A percentile compares a stretch with the other conserved stretches of the same genome.
Conservation (phyloP, 2,113 vertebrate species). For the Boulengeromyrus knoepffleri region DNA sequence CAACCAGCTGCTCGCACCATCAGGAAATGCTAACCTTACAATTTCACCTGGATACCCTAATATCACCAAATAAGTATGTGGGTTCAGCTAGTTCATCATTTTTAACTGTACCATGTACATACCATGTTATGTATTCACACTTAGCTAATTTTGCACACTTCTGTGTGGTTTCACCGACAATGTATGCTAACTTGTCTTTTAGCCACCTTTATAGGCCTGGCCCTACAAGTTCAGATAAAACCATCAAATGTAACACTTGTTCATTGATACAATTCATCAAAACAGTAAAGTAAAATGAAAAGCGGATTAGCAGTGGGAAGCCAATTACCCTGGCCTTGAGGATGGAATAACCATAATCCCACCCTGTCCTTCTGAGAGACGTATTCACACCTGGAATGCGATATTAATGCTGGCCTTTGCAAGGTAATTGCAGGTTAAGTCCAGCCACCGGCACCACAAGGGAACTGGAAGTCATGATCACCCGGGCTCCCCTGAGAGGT, state of each 20-base stretch:
- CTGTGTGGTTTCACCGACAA: background rate
- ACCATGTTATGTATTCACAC: background rate
- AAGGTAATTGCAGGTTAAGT: slow-evolving; percentile 29
- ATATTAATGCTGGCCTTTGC: background rate
- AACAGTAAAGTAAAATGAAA: background rate
- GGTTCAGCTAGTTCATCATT: background rate
- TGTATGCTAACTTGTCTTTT: background rate
- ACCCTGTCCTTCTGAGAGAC: background rate
- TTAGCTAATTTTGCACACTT: background rate
- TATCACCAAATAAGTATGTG: background rate
- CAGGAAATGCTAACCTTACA: background rate
- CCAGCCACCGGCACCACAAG: slow-evolving; percentile 17
- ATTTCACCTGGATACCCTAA: background rate
- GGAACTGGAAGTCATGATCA: slow-evolving; percentile 9
- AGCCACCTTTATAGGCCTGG: background rate
- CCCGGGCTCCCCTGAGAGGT: background rate
- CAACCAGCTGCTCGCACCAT: background rate
- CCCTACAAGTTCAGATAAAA: background rate
- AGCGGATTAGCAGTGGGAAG: background rate
- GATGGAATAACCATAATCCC: background rate
- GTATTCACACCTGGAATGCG: slow-evolving; percentile 20
- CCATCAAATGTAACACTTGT: background rate
- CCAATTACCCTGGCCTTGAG: background rate
- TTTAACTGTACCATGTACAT: background rate
- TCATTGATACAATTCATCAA: background rate